phyloP scores from a whole-genome alignment of 2,113 vertebrate genomes.

The Bubo blakistoni region DNA sequence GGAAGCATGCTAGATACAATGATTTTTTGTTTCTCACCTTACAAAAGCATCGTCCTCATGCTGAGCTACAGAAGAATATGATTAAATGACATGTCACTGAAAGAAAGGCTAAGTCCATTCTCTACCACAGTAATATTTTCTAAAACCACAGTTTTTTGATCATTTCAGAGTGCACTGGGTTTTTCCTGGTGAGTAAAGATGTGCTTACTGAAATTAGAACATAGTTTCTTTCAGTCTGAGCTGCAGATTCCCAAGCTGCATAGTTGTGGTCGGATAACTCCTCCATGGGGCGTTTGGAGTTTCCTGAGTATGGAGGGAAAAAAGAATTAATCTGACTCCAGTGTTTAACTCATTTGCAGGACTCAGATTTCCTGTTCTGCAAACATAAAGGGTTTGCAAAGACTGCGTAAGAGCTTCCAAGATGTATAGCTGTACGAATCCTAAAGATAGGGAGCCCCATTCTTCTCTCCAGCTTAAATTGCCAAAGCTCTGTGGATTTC shows the following conservation, averaged over 20 bases:
- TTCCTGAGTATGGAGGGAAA: conserved; percentile 23
- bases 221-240: background rate
- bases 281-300: background rate
- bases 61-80: background rate
- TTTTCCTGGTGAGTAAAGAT: conserved; percentile 33
- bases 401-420: background rate
- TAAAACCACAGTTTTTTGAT: background rate
- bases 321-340: background rate
- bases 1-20: background rate
- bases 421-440: background rate
- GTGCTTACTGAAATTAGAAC: conserved; percentile 19
- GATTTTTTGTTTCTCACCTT: background rate
- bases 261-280: conserved; percentile 4
- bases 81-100: conserved; percentile 16
- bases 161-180: background rate
- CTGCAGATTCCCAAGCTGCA: conserved; percentile 18
- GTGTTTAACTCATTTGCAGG: conserved; percentile 35
- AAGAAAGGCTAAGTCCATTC: background rate
- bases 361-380: conserved; percentile 38
- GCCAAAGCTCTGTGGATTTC: conserved; percentile 53
- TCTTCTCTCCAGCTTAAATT: background rate
- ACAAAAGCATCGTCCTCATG: background rate
- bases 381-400: conserved; percentile 19
- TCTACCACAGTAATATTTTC: background rate
- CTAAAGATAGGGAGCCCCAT: conserved; percentile 32